These are phyloP conservation scores for Felis chaus DNA, from an alignment of 2,113 vertebrate species.

Conservation along the genomic window DNA sequence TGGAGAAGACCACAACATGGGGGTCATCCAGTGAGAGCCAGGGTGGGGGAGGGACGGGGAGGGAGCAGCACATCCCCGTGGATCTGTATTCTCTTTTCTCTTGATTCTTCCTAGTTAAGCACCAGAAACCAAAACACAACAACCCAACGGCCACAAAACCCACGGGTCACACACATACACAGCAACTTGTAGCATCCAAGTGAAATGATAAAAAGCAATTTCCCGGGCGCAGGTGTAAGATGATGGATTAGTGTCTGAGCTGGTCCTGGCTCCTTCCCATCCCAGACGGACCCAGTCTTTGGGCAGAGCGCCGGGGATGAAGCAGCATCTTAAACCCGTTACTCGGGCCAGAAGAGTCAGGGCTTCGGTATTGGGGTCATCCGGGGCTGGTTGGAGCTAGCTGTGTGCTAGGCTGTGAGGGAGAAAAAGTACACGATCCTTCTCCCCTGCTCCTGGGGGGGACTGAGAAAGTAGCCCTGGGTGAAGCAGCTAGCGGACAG, in stretches of 20 bases:
- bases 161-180: neutral
- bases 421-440: neutral
- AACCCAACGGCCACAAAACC: neutral
- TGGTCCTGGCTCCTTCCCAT: neutral
- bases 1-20: neutral
- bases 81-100: neutral
- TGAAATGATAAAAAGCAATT: neutral
- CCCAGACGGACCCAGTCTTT: neutral
- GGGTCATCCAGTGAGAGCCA: neutral
- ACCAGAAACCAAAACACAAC: neutral
- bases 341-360: neutral
- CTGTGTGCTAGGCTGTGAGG: neutral
- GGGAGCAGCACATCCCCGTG: neutral
- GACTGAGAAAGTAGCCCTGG: neutral
- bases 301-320: neutral
- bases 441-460: neutral
- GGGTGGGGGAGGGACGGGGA: neutral
- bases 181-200: neutral
- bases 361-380: neutral
- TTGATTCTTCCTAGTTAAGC: neutral
- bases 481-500: neutral
- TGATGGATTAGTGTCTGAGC: neutral
- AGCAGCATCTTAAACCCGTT: neutral
- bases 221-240: neutral
- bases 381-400: neutral